Conservation (phyloP, 2,113 vertebrate species). For the Elgaria multicarinata region DNA sequence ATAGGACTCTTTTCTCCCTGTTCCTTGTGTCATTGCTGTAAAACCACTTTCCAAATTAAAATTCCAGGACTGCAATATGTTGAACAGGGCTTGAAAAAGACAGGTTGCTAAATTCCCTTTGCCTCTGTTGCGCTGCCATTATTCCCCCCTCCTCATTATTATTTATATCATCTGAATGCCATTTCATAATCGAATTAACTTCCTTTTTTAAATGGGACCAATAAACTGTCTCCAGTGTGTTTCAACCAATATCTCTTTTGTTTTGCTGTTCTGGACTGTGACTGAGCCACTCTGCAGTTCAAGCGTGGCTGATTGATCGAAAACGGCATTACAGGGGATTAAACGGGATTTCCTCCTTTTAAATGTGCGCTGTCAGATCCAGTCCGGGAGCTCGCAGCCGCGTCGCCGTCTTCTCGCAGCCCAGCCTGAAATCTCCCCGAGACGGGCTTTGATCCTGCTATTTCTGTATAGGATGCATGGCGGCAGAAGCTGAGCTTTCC, state of each 20-base stretch:
- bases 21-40: neutral
- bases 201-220: fast-evolving
- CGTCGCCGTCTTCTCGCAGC: constrained; percentile 29
- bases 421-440: constrained; percentile 21
- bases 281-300: neutral
- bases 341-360: constrained; percentile 62
- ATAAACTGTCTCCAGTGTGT: fast-evolving
- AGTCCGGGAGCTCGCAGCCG: constrained; percentile 38
- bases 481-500: constrained; percentile 36
- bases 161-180: neutral
- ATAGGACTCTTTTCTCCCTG: neutral
- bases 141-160: neutral
- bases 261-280: fast-evolving
- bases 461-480: constrained; percentile 48
- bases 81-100: neutral
- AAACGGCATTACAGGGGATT: constrained; percentile 61
- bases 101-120: no score
- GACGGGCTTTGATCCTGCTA: constrained; percentile 52
- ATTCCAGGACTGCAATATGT: neutral
- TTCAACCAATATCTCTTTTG: fast-evolving
- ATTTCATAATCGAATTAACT: neutral
- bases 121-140: neutral
- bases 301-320: constrained; percentile 31
- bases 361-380: constrained; percentile 51
- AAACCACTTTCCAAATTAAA: neutral